Conservation (phyloP, 2,113 vertebrate genomes). For the Leiothrix lutea region DNA sequence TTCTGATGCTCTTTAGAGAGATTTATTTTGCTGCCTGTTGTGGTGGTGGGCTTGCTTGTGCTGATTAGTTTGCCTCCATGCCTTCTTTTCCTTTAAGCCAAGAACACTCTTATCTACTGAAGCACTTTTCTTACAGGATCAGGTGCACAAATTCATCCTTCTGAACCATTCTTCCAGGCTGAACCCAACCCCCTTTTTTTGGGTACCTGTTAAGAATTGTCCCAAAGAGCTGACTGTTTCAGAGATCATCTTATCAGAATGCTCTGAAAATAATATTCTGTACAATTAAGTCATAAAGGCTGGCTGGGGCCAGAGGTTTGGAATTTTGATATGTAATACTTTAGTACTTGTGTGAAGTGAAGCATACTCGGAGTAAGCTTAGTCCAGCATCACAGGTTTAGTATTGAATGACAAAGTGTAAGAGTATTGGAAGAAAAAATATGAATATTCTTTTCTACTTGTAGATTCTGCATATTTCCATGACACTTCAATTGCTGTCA, state of each 20-base stretch:
- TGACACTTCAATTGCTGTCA: neutral
- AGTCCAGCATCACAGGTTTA: neutral
- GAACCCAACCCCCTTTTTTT: rapidly evolving
- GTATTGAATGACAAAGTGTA: neutral
- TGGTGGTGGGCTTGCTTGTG: neutral
- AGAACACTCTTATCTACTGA: neutral
- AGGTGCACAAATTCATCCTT: neutral
- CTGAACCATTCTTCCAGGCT: neutral
- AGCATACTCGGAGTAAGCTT: neutral
- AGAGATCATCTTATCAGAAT: neutral
- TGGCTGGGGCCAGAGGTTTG: neutral
- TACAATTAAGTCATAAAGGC: neutral
- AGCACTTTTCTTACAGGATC: neutral
- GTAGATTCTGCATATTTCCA: neutral
- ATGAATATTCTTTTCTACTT: neutral
- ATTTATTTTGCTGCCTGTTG: neutral
- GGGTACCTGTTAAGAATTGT: neutral
- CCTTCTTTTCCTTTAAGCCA: neutral
- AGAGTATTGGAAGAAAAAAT: neutral
- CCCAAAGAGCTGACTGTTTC: neutral
- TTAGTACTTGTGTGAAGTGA: neutral
- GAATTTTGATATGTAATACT: neutral
- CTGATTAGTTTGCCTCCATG: neutral
- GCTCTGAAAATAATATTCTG: neutral
- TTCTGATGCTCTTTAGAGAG: neutral